Evolutionary conservation across 2,888 invertebrate genomes (phyloP), one percentile per base, ranked within the genome.

Genomic region (Campoplex nolae): DNA sequence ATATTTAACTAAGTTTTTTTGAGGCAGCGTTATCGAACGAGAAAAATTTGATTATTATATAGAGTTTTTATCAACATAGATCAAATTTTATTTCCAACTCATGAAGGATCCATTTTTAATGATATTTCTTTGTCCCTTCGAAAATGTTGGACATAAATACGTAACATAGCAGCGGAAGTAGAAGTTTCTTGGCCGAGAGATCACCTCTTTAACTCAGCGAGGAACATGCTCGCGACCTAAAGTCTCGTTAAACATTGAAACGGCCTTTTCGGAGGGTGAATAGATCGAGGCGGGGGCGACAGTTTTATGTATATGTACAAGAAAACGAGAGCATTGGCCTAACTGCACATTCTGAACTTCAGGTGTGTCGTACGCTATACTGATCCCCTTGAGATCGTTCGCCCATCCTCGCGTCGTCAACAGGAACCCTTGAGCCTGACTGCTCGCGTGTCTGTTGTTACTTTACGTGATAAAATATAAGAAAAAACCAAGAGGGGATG

Each of bases 181-280:
- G 13, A 51, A 65, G 65, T 32, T 51, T 23, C 16, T 65, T 28
- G 11, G 13, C 48, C 16, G 48, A 65, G 48, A 32, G 28, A 65
- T 62, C 75, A 62, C 45, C 45, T 62, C 62, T 58, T 35, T 23
- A 42, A 8, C 23, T 18, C 58, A 42, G 16, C 11, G 42, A 42
- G 28, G 28, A 58, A 67, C n/a, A 48, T 32, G 74, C 58, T 68
- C 48, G 28, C 45, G 28, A 54, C 54, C 42, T 51, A 45, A 75
- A 67, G 83, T 79, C 70, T 76, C 62, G 79, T 79, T 79, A 78
- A 86, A 74, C 42, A 62, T 83, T 54, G 54, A 75, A 83, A 18
- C 45, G 56, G 23, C 35, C 11, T 71, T 70, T 71, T 62, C 51
- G 71, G 78, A 71, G 83, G 78, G 83, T 85, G 62, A 58, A 85